Conservation (phyloP, 2,888 invertebrate genomes). For the Troilus luridus region DNA sequence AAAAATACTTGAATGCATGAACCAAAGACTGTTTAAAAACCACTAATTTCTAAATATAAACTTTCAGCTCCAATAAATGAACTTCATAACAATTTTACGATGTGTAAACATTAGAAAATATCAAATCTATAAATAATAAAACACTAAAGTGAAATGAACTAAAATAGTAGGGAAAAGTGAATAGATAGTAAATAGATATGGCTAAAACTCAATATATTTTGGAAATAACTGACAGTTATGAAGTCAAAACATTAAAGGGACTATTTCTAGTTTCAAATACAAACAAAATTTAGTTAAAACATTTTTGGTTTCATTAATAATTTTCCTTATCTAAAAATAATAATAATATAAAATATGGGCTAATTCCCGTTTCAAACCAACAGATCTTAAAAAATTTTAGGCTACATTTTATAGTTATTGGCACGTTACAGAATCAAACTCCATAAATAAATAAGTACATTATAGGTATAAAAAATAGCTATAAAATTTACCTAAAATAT, state of each 20-base stretch:
- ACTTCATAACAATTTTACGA: too few relatives aligned
- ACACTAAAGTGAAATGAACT: background rate
- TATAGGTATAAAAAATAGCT: slow-evolving; percentile 27
- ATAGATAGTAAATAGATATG: background rate
- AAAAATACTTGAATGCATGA: too few relatives aligned
- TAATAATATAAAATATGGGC: background rate
- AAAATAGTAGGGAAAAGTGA: background rate
- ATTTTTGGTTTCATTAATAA: background rate
- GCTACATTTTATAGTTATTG: slow-evolving; percentile 19
- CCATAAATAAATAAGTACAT: slow-evolving; percentile 8
- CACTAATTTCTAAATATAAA: too few relatives aligned
- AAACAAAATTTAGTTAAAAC: background rate
- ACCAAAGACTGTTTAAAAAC: too few relatives aligned
- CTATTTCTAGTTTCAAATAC: background rate
- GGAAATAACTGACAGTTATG: background rate
- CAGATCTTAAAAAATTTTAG: background rate
- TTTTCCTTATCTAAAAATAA: background rate
- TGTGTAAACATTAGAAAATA: too few relatives aligned
- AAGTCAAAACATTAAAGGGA: background rate
- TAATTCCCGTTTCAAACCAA: background rate
- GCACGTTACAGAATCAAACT: slow-evolving; percentile 2
- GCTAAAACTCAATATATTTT: background rate
- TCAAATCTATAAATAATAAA: background rate
- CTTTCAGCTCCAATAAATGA: too few relatives aligned
- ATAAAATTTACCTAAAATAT: slow-evolving; percentile 28